These are phyloP conservation scores for Acanthococcus lagerstroemiae DNA, from an alignment of 2,888 invertebrate genomes.

Conservation along the genomic window DNA sequence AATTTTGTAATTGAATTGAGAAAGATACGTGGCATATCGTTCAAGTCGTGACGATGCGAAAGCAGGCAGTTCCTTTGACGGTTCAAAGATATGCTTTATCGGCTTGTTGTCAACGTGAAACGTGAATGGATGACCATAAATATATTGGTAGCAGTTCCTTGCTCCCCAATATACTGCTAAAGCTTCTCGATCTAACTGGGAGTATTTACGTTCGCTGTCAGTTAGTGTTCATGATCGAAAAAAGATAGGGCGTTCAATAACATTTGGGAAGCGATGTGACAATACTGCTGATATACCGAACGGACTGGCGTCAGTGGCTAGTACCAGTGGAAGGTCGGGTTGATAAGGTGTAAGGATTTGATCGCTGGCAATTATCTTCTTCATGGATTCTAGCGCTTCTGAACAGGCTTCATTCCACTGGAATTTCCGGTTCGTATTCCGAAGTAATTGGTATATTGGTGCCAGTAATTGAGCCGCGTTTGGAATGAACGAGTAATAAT, in stretches of 20 bases:
- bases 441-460: slow-evolving; percentile 38
- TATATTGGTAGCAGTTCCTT: slow-evolving; percentile 1
- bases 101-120: not conserved
- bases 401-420: slow-evolving; percentile 32
- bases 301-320: slow-evolving; percentile 24
- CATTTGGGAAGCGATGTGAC: slow-evolving; percentile 28
- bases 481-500: slow-evolving; percentile 40
- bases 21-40: slow-evolving; percentile 8
- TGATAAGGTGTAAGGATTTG: slow-evolving; percentile 8
- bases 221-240: slow-evolving; percentile 33
- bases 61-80: not conserved
- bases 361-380: slow-evolving; percentile 9
- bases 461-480: slow-evolving; percentile 37
- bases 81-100: not conserved
- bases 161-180: slow-evolving; percentile 20
- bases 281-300: slow-evolving; percentile 35
- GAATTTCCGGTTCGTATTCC: slow-evolving; percentile 30
- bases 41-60: slow-evolving; percentile 2
- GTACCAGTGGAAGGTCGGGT: not conserved
- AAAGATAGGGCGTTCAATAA: slow-evolving; percentile 31
- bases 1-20: slow-evolving; percentile 4
- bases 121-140: slow-evolving; percentile 4
- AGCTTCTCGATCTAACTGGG: slow-evolving; percentile 34
- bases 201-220: slow-evolving; percentile 21
- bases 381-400: not conserved